phyloP scores from a whole-genome alignment of 1,140 invertebrate species.

The Lordiphosa collinella region DNA sequence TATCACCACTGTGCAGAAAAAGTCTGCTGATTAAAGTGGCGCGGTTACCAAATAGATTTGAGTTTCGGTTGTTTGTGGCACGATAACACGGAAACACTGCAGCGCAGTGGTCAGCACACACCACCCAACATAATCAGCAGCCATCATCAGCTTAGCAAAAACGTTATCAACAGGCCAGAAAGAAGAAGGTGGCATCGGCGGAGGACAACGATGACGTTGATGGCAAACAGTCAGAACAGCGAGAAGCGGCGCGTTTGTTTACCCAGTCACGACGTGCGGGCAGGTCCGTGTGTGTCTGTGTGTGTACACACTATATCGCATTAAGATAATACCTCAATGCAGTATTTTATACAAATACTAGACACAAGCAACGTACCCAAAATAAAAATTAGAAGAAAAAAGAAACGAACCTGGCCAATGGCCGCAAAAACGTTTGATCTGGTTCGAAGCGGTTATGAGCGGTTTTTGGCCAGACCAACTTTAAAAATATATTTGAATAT shows the following conservation, averaged over 20 bases:
- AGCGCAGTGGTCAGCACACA: no score
- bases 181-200: no score
- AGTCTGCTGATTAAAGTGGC: no score
- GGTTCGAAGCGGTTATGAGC: conserved; percentile 10
- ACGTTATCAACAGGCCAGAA: no score
- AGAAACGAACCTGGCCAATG: conserved; percentile 1
- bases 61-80: no score
- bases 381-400: no score
- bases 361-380: background rate
- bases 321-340: conserved; percentile 42
- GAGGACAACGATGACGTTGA: background rate
- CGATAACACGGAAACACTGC: no score
- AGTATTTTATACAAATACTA: conserved; percentile 47
- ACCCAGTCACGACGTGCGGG: conserved; percentile 26
- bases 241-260: conserved; percentile 22
- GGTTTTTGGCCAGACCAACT: conserved; percentile 1
- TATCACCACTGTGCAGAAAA: no score
- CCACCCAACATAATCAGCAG: no score
- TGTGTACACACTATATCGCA: conserved; percentile 17
- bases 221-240: background rate
- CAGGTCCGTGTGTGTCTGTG: conserved; percentile 20
- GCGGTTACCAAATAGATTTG: no score
- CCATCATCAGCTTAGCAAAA: no score
- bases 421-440: conserved; percentile 4
- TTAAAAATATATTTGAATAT: conserved; percentile 1